Percentiles rank a stretch among this genome's conserved stretches.
Evolutionary conservation across 2,113 vertebrate genomes (phyloP).

Genomic region (Lepus europaeus): DNA sequence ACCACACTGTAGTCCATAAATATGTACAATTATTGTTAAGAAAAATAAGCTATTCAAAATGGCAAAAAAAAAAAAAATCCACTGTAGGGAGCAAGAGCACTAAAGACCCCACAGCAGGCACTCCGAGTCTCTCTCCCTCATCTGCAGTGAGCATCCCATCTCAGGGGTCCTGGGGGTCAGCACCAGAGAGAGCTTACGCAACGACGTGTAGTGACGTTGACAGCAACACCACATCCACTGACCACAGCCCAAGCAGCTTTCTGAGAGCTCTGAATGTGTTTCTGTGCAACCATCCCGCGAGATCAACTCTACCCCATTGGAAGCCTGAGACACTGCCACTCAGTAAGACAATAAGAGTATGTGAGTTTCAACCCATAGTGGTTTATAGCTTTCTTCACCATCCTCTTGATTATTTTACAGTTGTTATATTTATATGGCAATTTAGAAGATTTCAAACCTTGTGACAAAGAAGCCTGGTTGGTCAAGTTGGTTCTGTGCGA

Average conservation of each 20-base stretch:
- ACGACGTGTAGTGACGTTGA: not conserved
- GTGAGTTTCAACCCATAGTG: not conserved
- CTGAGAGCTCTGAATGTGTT: not conserved
- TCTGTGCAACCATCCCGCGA: not conserved
- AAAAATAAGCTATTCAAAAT: too few species aligned
- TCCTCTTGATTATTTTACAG: not conserved
- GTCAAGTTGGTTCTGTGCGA: not conserved
- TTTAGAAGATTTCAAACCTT: conserved; percentile 4
- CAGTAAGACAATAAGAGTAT: not conserved
- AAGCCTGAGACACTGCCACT: not conserved
- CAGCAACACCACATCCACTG: not conserved
- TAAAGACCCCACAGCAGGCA: not conserved
- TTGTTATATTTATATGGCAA: not conserved
- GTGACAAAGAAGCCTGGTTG: not conserved
- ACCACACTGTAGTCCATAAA: too few species aligned
- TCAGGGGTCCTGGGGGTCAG: not conserved
- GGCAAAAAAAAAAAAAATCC: too few species aligned
- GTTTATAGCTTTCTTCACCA: not conserved
- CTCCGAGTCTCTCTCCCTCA: not conserved
- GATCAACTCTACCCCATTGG: too few species aligned
- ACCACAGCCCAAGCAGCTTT: not conserved
- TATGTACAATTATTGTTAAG: too few species aligned
- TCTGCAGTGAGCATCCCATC: not conserved
- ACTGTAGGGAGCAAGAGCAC: too few species aligned
- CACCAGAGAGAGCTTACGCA: not conserved